phyloP scores from a whole-genome alignment of 2,888 invertebrate species.

The Syritta pipiens region DNA sequence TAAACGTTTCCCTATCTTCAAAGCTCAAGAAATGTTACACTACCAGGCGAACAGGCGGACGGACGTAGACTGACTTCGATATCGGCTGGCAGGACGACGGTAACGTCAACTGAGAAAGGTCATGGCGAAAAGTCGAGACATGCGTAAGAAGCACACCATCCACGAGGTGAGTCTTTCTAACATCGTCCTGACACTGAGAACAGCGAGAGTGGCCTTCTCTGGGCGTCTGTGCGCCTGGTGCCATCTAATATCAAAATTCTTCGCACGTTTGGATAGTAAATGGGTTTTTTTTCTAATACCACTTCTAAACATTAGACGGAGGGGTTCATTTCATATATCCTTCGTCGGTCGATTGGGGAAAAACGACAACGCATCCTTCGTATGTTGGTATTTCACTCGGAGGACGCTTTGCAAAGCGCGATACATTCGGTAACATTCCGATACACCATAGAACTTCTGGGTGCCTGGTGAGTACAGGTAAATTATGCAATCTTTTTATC shows the following conservation, averaged over 20 bases:
- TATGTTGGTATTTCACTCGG: no score
- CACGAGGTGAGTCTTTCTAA: not conserved
- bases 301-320: slow-evolving; percentile 53
- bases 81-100: not conserved
- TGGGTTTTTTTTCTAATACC: slow-evolving; percentile 61
- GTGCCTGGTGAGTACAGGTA: slow-evolving; percentile 77
- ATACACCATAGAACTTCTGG: slow-evolving; percentile 71
- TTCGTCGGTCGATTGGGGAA: no score
- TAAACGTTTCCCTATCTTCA: slow-evolving; percentile 76
- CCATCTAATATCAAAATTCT: slow-evolving; percentile 79
- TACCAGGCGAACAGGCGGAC: slow-evolving; percentile 75
- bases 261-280: slow-evolving; percentile 75
- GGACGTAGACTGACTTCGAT: slow-evolving; percentile 3
- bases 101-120: not conserved
- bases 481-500: slow-evolving; percentile 78
- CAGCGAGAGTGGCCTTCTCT: not conserved
- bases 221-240: slow-evolving; percentile 73
- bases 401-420: no score
- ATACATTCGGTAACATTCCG: slow-evolving; percentile 39
- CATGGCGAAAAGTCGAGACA: slow-evolving; percentile 41
- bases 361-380: no score
- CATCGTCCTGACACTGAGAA: no score
- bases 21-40: slow-evolving; percentile 77
- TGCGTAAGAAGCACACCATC: slow-evolving; percentile 46
- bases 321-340: no score